Base-by-base conservation (phyloP, 2,113 vertebrate genomes). In the Phaethornis superciliosus region DNA sequence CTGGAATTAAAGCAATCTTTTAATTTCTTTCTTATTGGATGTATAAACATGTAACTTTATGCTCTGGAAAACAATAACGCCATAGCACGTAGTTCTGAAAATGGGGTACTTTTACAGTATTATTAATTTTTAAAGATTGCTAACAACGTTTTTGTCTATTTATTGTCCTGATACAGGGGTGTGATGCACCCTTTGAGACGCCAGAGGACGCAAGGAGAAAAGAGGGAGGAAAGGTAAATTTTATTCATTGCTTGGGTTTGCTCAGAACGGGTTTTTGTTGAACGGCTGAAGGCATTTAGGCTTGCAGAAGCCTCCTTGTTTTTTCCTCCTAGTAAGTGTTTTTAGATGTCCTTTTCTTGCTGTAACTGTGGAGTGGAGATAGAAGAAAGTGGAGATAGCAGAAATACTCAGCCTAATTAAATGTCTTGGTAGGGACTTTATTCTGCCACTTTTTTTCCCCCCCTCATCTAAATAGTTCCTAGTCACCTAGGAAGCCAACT, bases 101-200 rank as follows among this genome's bases (percentile, higher is more conserved):
- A 30, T 52, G n/a, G 6, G 7, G 1, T 58, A 28, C 4, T 30
- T 90, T 49, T 6, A 44, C 4, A 40, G 12, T 7, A 47, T 15
- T 30, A 51, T 15, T 30, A 6, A 14, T 59, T 62, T 59, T 22
- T 40, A 82, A 60, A 40, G 28, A 23, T 1, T 2, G 30, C 4
- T 22, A 51, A 3, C 6, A 42, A 0, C 10, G 0, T 0, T 1
- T 86, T 62, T 33, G 9, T 5, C 18, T 23, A 7, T 30, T 55
- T 30, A 22, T 9, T 64, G 5, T 14, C 1, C 9, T 23, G 49
- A 3, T 17, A 7, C 9, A 24, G 20, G 26, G 0, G 0, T 76
- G 77, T 26, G 49, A 32, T 65, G 8, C 6, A 60, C 4, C 0
- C 3, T 26, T 32, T 44, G 12, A 42, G 77, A 67, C 71, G 26